Conservation (phyloP, 2,113 vertebrate species). For the Bubo blakistoni region DNA sequence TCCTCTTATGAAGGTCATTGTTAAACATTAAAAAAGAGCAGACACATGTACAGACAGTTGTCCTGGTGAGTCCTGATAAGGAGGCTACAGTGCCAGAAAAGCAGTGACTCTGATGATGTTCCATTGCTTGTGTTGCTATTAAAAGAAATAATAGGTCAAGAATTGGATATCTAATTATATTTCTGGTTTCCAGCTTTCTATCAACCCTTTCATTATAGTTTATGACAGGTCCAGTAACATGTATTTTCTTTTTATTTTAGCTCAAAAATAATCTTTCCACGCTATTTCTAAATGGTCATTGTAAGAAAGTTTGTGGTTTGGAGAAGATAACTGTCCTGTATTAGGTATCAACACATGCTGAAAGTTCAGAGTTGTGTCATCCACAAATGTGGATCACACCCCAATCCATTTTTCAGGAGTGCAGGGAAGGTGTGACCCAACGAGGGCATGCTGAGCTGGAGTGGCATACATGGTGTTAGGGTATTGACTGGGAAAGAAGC, state of each 20-base stretch:
- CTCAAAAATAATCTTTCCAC: neutral
- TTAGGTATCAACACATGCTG: neutral
- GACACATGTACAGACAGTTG: neutral
- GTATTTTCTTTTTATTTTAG: neutral
- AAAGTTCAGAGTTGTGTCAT: neutral
- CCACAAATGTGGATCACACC: neutral
- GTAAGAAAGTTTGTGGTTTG: neutral
- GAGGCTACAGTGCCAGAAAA: neutral
- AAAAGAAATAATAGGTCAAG: neutral
- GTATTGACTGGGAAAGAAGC: neutral
- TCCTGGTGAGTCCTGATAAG: neutral
- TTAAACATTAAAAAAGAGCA: neutral
- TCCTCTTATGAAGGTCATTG: neutral
- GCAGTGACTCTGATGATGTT: neutral
- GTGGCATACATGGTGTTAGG: fast-evolving
- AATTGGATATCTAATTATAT: neutral
- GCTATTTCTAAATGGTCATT: neutral
- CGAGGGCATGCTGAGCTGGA: neutral
- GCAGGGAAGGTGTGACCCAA: neutral
- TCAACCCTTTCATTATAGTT: neutral
- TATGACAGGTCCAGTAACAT: neutral
- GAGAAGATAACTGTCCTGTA: neutral
- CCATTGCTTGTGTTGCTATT: neutral
- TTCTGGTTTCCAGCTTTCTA: neutral
- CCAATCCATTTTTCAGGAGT: neutral